Conservation (phyloP, 2,888 invertebrate genomes). For the Dryococelus australis region DNA sequence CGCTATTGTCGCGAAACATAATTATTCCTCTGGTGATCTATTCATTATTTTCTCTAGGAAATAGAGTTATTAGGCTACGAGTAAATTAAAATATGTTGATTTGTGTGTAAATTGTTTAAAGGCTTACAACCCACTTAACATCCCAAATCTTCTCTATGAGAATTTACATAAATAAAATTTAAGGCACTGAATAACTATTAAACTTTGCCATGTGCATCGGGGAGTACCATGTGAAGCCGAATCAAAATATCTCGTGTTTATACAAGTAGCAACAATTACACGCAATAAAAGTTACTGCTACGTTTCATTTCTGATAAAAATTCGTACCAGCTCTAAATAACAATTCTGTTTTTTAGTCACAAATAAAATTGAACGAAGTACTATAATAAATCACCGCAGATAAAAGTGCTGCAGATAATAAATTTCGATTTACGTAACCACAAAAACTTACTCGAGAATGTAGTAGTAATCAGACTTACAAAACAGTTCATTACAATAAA, state of each 20-base stretch:
- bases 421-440: neutral
- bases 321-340: neutral
- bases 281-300: too few species aligned
- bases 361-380: neutral
- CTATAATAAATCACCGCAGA: neutral
- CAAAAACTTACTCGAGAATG: neutral
- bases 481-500: neutral
- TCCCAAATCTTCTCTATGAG: too few species aligned
- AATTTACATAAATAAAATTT: too few species aligned
- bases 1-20: neutral
- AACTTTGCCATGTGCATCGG: neutral
- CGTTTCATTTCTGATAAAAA: too few species aligned
- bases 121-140: too few species aligned
- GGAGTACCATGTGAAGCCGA: neutral
- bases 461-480: neutral
- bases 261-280: too few species aligned
- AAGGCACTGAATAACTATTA: neutral
- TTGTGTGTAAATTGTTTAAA: too few species aligned
- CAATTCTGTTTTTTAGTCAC: neutral
- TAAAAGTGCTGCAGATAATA: neutral
- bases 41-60: neutral
- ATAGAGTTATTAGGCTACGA: neutral
- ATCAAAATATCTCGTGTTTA: neutral
- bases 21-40: neutral
- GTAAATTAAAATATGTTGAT: too few species aligned